Conservation (phyloP, 2,797 vertebrate species). For the Ptychobarbus kaznakovi region DNA sequence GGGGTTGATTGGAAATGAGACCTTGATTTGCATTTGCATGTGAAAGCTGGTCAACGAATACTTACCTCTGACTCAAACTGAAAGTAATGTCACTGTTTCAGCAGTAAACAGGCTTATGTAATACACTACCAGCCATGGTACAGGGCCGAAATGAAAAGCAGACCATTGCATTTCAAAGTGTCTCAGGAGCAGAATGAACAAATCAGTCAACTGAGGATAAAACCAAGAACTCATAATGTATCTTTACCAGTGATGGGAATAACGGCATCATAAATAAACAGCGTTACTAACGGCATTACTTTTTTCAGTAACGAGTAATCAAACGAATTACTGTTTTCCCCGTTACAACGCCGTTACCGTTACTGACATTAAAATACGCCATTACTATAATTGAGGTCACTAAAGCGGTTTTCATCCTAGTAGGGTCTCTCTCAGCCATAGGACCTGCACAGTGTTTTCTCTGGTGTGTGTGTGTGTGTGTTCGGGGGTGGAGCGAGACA, state of each 20-base stretch:
- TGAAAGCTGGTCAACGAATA: not conserved
- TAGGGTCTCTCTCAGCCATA: too few relatives aligned
- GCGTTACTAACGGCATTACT: too few relatives aligned
- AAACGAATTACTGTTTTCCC: too few relatives aligned
- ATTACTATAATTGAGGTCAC: too few relatives aligned
- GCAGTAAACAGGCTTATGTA: slow-evolving; percentile 12
- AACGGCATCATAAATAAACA: too few relatives aligned
- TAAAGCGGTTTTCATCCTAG: too few relatives aligned
- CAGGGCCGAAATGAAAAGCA: slow-evolving; percentile 7
- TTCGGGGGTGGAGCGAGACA: too few relatives aligned
- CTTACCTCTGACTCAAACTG: not conserved
- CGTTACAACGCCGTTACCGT: too few relatives aligned
- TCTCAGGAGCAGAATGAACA: not conserved
- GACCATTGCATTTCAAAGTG: not conserved
- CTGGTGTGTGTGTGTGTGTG: too few relatives aligned
- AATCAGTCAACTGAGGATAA: slow-evolving; percentile 16
- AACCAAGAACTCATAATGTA: slow-evolving; percentile 3
- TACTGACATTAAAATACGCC: too few relatives aligned
- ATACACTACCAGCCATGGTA: not conserved
- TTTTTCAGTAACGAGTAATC: too few relatives aligned
- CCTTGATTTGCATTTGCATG: slow-evolving; percentile 15
- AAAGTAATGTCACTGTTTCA: not conserved
- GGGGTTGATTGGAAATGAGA: not conserved
- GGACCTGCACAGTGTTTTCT: too few relatives aligned
- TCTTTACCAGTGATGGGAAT: not conserved